Percentiles rank a stretch among this genome's conserved stretches.
Evolutionary conservation across 2,888 invertebrate species (phyloP).

Genomic region (Lithosia quadra): DNA sequence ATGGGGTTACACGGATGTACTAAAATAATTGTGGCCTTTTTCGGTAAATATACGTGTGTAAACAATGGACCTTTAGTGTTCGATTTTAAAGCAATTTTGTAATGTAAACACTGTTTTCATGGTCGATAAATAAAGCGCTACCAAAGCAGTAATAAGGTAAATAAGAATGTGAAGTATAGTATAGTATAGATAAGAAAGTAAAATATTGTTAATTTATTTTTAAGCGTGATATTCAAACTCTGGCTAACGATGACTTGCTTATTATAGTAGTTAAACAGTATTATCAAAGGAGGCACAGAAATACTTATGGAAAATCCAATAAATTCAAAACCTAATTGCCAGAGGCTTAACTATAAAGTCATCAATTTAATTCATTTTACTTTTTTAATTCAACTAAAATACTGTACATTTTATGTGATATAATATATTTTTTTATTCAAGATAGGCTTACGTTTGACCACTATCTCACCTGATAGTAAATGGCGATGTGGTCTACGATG

Average conservation of each 20-base stretch:
- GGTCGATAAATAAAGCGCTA: conserved; percentile 35
- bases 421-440: no score
- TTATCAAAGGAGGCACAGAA: no score
- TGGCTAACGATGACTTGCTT: neutral
- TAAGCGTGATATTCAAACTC: neutral
- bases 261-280: neutral
- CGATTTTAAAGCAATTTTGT: conserved; percentile 46
- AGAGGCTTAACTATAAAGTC: no score
- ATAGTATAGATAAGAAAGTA: neutral
- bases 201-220: neutral
- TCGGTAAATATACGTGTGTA: conserved; percentile 48
- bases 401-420: no score
- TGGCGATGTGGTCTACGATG: no score
- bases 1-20: conserved; percentile 64
- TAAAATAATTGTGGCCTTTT: conserved; percentile 67
- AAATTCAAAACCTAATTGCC: no score
- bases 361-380: no score
- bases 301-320: no score
- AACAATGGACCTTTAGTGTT: conserved; percentile 29
- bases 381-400: no score
- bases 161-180: neutral
- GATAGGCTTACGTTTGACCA: no score
- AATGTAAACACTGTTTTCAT: conserved; percentile 45
- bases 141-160: conserved; percentile 22
- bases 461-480: no score